Conservation (phyloP, 2,888 invertebrate genomes). For the Bombylius major region DNA sequence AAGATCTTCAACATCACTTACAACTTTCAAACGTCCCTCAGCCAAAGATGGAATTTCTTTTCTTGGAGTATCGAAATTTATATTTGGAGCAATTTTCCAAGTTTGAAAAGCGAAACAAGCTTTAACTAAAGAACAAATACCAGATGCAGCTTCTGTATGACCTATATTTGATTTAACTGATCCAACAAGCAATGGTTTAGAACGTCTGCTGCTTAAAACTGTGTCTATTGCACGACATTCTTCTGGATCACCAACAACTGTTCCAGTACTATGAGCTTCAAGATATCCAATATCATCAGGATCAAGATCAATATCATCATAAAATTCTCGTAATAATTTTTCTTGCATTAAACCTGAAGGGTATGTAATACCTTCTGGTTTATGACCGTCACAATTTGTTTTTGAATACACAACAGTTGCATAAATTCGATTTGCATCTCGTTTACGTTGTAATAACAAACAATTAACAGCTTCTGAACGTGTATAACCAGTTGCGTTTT, state of each 20-base stretch:
- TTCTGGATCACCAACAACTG: slow-evolving; percentile 80
- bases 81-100: slow-evolving; percentile 70
- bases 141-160: slow-evolving; percentile 78
- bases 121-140: slow-evolving; percentile 72
- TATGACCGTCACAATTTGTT: slow-evolving; percentile 69
- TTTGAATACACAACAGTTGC: slow-evolving; percentile 63
- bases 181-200: slow-evolving; percentile 67
- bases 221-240: slow-evolving; percentile 74
- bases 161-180: slow-evolving; percentile 92
- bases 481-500: slow-evolving; percentile 66
- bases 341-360: slow-evolving; percentile 53
- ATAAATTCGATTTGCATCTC: slow-evolving; percentile 52
- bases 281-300: slow-evolving; percentile 61
- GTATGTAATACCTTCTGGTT: slow-evolving; percentile 55
- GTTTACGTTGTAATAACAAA: slow-evolving; percentile 57
- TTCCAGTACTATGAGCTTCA: slow-evolving; percentile 80
- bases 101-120: slow-evolving; percentile 69
- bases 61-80: slow-evolving; percentile 58
- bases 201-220: slow-evolving; percentile 62
- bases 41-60: slow-evolving; percentile 47
- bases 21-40: slow-evolving; percentile 53
- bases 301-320: slow-evolving; percentile 54
- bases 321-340: slow-evolving; percentile 48
- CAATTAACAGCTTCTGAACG: slow-evolving; percentile 68
- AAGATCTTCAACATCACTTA: slow-evolving; percentile 58